Conservation (phyloP, 2,888 invertebrate species). For the Rhabditophanes sp. region DNA sequence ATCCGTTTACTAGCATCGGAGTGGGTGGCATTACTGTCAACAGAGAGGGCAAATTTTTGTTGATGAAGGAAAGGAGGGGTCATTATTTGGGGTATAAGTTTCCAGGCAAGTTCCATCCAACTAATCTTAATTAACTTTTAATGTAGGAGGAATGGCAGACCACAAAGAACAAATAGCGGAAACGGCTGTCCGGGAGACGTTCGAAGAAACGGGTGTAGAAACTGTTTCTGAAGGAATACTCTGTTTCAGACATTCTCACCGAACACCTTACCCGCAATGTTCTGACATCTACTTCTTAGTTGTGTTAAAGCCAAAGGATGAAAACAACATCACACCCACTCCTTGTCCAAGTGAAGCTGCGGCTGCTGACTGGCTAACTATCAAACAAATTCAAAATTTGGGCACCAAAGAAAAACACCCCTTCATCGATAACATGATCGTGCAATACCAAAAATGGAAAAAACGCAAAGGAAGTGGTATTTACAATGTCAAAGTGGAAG, state of each 20-base stretch:
- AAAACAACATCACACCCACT: constrained; percentile 9
- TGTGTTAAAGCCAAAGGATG: constrained; percentile 16
- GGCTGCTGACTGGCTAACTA: constrained; percentile 14
- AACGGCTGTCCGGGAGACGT: constrained; percentile 68
- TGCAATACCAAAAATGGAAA: too few species aligned
- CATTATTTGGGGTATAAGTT: constrained; percentile 61
- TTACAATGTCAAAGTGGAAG: too few species aligned
- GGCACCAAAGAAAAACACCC: too few species aligned
- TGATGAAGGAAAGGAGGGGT: constrained; percentile 61
- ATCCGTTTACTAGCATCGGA: constrained; percentile 65
- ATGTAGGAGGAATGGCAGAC: constrained; percentile 6
- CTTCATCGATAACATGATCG: too few species aligned
- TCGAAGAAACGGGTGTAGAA: constrained; percentile 70
- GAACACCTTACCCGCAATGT: constrained; percentile 8
- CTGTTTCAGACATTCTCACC: constrained; percentile 10
- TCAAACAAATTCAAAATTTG: constrained; percentile 3
- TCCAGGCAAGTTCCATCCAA: constrained; percentile 61
- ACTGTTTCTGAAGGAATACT: constrained; percentile 11
- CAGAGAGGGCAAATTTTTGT: constrained; percentile 60
- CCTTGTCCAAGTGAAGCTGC: constrained; percentile 16
- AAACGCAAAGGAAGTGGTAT: too few species aligned
- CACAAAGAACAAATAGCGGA: constrained; percentile 65
- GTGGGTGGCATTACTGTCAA: constrained; percentile 73
- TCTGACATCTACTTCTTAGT: constrained; percentile 20
- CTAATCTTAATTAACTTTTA: background rate